Evolutionary conservation across 2,888 invertebrate genomes (phyloP).

Genomic region (Asteroscopus sphinx): DNA sequence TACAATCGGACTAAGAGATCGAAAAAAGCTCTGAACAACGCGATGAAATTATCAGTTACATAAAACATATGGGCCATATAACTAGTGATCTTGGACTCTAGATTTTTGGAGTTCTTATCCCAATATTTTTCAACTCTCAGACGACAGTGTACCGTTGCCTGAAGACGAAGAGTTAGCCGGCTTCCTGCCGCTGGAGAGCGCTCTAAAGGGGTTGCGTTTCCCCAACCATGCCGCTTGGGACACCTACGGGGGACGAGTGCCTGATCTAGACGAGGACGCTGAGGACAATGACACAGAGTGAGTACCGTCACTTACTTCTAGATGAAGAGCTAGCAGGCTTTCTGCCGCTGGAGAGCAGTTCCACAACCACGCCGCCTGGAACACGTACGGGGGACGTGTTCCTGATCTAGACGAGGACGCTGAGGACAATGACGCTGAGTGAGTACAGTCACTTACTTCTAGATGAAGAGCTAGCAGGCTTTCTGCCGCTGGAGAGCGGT

Average conservation of each 20-base stretch:
- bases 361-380: constrained; percentile 77
- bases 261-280: constrained; percentile 56
- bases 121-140: constrained; percentile 69
- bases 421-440: constrained; percentile 57
- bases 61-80: no score
- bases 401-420: constrained; percentile 61
- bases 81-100: no score
- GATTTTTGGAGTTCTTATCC: no score
- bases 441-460: constrained; percentile 21
- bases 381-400: constrained; percentile 73
- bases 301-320: constrained; percentile 40
- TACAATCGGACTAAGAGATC: no score
- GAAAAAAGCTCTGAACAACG: no score
- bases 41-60: no score
- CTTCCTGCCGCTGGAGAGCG: constrained; percentile 92
- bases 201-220: constrained; percentile 89
- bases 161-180: constrained; percentile 95
- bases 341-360: constrained; percentile 91
- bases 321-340: constrained; percentile 95
- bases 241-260: constrained; percentile 73
- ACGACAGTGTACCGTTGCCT: constrained; percentile 91
- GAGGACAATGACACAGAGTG: constrained; percentile 58
- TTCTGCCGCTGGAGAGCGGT: constrained; percentile 92
- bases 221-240: constrained; percentile 79
- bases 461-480: constrained; percentile 94